A percentile compares a stretch with the other conserved stretches of the same genome.
Conservation (phyloP, 2,113 vertebrate species). For the Leucoraja erinaceus region DNA sequence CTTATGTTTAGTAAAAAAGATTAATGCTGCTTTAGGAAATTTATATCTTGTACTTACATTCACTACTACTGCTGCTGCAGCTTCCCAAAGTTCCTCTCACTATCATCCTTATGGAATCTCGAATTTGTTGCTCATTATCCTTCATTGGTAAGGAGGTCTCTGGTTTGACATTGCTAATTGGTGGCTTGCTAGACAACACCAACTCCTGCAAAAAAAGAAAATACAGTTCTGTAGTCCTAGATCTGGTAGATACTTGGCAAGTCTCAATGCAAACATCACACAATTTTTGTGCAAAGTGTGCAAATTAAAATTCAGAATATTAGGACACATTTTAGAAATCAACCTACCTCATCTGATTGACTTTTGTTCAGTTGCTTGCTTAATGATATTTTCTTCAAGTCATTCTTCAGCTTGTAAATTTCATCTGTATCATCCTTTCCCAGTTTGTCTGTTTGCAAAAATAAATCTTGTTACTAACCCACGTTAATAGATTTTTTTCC, state of each 20-base stretch:
- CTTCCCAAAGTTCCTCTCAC: slow-evolving; percentile 93
- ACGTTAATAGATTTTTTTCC: not conserved
- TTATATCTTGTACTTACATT: slow-evolving; percentile 68
- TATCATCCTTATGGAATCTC: slow-evolving; percentile 87
- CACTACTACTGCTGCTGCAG: slow-evolving; percentile 87
- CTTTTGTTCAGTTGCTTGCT: slow-evolving; percentile 71
- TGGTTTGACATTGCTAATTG: slow-evolving; percentile 61
- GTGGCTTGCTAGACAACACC: slow-evolving; percentile 54
- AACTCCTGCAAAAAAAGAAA: slow-evolving; percentile 62
- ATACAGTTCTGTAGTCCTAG: not conserved
- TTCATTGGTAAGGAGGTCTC: slow-evolving; percentile 56
- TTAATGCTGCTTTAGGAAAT: not conserved
- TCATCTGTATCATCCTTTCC: slow-evolving; percentile 87
- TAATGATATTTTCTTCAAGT: slow-evolving; percentile 81
- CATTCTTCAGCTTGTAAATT: slow-evolving; percentile 89
- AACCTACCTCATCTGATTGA: slow-evolving; percentile 71
- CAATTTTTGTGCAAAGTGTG: not conserved
- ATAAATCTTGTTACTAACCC: not conserved
- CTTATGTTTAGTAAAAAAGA: not conserved
- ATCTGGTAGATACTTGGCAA: not conserved
- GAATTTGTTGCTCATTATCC: slow-evolving; percentile 70
- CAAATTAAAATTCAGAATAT: not conserved
- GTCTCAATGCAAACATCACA: not conserved
- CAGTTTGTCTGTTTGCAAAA: slow-evolving; percentile 64
- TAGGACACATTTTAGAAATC: not conserved